These are phyloP conservation scores for Orgyia antiqua DNA, from an alignment of 2,888 invertebrate species.

Conservation along the genomic window DNA sequence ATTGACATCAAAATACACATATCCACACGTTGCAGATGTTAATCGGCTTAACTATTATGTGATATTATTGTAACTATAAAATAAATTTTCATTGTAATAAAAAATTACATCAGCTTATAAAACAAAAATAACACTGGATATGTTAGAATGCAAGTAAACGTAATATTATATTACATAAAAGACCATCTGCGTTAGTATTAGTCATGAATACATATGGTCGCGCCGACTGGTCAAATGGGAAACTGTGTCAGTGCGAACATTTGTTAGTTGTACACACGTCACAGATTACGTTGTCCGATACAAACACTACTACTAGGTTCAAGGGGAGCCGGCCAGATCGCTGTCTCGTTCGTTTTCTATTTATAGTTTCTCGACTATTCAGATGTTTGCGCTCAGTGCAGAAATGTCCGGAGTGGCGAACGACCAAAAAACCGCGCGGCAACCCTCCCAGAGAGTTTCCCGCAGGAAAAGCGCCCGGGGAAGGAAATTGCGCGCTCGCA, in stretches of 20 bases:
- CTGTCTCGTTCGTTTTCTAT: constrained; percentile 71
- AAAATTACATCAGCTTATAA: too few relatives aligned
- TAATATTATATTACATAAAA: constrained; percentile 36
- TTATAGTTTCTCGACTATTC: constrained; percentile 72
- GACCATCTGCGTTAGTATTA: constrained; percentile 52
- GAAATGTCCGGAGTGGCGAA: constrained; percentile 71
- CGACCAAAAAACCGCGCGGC: constrained; percentile 49
- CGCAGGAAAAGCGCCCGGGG: constrained; percentile 37
- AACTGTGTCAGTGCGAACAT: constrained; percentile 72
- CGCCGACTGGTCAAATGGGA: constrained; percentile 66
- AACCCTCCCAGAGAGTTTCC: constrained; percentile 43
- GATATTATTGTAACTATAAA: too few relatives aligned
- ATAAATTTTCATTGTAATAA: too few relatives aligned
- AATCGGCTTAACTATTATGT: too few relatives aligned
- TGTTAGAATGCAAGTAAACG: constrained; percentile 28
- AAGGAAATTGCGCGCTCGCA: constrained; percentile 33
- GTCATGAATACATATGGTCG: constrained; percentile 60
- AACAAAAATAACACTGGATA: too few relatives aligned
- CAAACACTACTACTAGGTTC: constrained; percentile 65
- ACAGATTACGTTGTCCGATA: constrained; percentile 57
- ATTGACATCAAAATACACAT: too few relatives aligned
- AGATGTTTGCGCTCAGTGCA: constrained; percentile 70
- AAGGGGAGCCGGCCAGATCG: constrained; percentile 72
- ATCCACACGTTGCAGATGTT: too few relatives aligned
- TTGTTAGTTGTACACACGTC: constrained; percentile 60